Percentiles rank a stretch among this genome's conserved stretches.
Evolutionary conservation across 2,113 vertebrate species (phyloP).

Genomic region (Spea bombifrons): DNA sequence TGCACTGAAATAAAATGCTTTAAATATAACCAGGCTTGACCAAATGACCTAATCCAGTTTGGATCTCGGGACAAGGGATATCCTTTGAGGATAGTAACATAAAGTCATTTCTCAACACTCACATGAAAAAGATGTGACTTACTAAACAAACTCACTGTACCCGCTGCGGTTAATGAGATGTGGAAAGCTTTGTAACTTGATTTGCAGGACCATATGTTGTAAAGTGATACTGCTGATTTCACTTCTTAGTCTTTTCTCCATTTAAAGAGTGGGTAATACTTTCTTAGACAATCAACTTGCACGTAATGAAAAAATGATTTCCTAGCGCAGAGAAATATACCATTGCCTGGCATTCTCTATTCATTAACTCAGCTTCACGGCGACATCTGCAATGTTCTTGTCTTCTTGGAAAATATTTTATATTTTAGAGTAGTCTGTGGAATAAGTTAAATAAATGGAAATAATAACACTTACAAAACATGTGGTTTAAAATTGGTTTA

Average conservation of each 20-base stretch:
- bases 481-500: no score
- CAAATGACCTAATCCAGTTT: slow-evolving; percentile 74
- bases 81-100: slow-evolving; percentile 71
- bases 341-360: slow-evolving; percentile 87
- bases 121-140: slow-evolving; percentile 75
- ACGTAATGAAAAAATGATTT: slow-evolving; percentile 88
- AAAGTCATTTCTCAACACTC: slow-evolving; percentile 73
- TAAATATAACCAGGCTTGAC: slow-evolving; percentile 70
- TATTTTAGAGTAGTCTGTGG: slow-evolving; percentile 71
- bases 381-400: slow-evolving; percentile 92
- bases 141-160: slow-evolving; percentile 76
- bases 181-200: slow-evolving; percentile 83
- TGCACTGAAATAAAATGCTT: slow-evolving; percentile 54
- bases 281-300: slow-evolving; percentile 83
- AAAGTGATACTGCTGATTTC: slow-evolving; percentile 79
- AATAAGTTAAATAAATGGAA: no score
- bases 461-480: no score
- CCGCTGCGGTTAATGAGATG: slow-evolving; percentile 84
- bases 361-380: slow-evolving; percentile 83
- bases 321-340: slow-evolving; percentile 75
- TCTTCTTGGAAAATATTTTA: slow-evolving; percentile 81
- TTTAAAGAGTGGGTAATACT: slow-evolving; percentile 84
- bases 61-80: slow-evolving; percentile 69
- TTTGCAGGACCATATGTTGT: slow-evolving; percentile 78
- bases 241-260: slow-evolving; percentile 73